Evolutionary conservation across 2,113 vertebrate genomes (phyloP), one percentile per base, ranked within the genome.

Genomic region (Tringa solitaria): DNA sequence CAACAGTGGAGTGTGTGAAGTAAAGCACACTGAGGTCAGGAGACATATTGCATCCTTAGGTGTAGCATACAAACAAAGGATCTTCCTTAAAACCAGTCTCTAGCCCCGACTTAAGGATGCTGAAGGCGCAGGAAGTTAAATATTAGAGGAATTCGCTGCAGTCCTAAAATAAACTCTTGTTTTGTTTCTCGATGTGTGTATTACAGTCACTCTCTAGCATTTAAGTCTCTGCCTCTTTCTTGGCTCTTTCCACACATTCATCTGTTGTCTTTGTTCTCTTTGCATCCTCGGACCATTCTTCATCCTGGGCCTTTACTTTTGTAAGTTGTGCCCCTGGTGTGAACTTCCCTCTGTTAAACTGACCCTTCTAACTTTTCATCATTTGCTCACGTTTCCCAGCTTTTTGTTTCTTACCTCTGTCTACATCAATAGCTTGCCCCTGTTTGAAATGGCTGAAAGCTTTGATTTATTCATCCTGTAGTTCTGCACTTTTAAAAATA

Each of bases 261-360:
- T 75, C 30, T 7, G 1, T 72, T 86, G 27, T 64, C 43, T 79
- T 35, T 76, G 3, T 78, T 80, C 21, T 92, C 9, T 16, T 16
- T 75, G 17, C 8, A 3, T 67, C 2, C 0, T 35, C 46, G 60
- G 22, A 14, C n/a, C 2, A 1, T 56, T 75, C 37, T 77, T 89
- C 17, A 6, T 77, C 8, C 16, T 4, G 45, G n/a, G 22, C 33
- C 8, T 54, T 85, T 3, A 4, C 37, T 63, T 81, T 56, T 72
- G 7, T 24, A 43, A 51, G 30, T 46, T 83, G 46, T 70, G 27
- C 7, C 30, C 6, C 9, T 74, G 57, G 17, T 21, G 53, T 26
- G 33, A 79, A 50, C 10, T 86, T 89, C 21, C 30, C 21, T 51
- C 51, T 65, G 9, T 68, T 86, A 59, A 69, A 70, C 3, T 54